These are phyloP conservation scores for Gymnocheta viridis DNA, from an alignment of 2,888 invertebrate genomes.

Conservation along the genomic window DNA sequence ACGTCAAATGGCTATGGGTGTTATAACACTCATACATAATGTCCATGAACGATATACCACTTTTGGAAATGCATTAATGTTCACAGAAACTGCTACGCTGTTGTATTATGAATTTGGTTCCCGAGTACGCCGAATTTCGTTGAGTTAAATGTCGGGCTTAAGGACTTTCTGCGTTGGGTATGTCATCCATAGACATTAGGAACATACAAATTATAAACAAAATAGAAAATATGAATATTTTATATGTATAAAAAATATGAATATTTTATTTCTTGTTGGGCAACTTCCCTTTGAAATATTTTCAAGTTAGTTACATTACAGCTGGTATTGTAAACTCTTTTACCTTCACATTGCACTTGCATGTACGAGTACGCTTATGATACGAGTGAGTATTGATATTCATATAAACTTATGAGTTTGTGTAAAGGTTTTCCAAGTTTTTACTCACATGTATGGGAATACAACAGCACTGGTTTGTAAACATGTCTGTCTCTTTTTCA, in stretches of 20 bases:
- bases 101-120: too few relatives aligned
- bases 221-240: too few relatives aligned
- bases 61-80: too few relatives aligned
- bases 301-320: constrained; percentile 46
- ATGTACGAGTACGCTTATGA: background rate
- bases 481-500: background rate
- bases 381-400: background rate
- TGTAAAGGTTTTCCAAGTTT: background rate
- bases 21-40: too few relatives aligned
- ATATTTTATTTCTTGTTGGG: background rate
- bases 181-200: too few relatives aligned
- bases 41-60: too few relatives aligned
- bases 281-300: constrained; percentile 20
- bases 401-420: background rate
- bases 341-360: constrained; percentile 45
- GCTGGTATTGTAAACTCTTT: constrained; percentile 40
- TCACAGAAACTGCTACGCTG: too few relatives aligned
- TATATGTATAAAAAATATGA: background rate
- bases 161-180: too few relatives aligned
- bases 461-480: background rate
- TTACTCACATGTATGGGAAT: background rate
- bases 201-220: too few relatives aligned
- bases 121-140: too few relatives aligned
- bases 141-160: too few relatives aligned
- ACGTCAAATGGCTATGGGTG: too few relatives aligned